These are phyloP conservation scores for Sebastes itinus DNA, from an alignment of 2,797 vertebrate species.

Conservation along the genomic window DNA sequence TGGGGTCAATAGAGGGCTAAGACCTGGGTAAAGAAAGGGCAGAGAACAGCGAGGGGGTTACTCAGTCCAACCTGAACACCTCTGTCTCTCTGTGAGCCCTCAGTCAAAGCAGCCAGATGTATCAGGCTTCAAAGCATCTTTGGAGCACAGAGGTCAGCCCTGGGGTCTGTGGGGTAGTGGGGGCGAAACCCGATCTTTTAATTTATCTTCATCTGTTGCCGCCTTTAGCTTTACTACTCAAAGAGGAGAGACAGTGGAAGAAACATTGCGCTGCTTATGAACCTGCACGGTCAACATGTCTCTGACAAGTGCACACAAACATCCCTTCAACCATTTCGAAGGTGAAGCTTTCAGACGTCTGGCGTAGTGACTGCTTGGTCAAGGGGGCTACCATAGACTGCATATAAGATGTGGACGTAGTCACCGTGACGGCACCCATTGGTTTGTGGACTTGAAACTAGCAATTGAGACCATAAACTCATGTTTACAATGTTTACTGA, in stretches of 20 bases:
- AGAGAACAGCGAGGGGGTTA: conserved; percentile 44
- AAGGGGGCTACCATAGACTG: too few species aligned
- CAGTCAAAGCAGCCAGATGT: conserved; percentile 73
- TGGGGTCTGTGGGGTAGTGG: conserved; percentile 16
- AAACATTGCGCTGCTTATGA: neutral
- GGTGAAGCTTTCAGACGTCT: conserved; percentile 31
- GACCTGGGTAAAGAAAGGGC: conserved; percentile 31
- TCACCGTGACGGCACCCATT: too few species aligned
- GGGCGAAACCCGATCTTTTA: conserved; percentile 62
- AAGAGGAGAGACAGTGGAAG: neutral
- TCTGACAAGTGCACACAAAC: conserved; percentile 36
- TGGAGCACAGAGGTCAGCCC: conserved; percentile 28
- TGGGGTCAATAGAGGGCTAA: conserved; percentile 53
- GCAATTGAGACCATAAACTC: too few species aligned
- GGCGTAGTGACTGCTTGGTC: conserved; percentile 2
- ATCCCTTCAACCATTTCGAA: conserved; percentile 2
- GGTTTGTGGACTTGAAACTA: too few species aligned
- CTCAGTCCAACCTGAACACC: conserved; percentile 55
- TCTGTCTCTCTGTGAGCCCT: conserved; percentile 40
- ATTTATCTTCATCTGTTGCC: conserved; percentile 60
- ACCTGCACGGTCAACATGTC: neutral
- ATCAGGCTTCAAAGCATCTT: conserved; percentile 74
- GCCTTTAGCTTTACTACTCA: conserved; percentile 13
- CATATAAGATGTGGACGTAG: too few species aligned
- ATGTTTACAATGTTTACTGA: too few species aligned